Conservation (phyloP, 2,797 vertebrate species). For the Thunnus albacares region DNA sequence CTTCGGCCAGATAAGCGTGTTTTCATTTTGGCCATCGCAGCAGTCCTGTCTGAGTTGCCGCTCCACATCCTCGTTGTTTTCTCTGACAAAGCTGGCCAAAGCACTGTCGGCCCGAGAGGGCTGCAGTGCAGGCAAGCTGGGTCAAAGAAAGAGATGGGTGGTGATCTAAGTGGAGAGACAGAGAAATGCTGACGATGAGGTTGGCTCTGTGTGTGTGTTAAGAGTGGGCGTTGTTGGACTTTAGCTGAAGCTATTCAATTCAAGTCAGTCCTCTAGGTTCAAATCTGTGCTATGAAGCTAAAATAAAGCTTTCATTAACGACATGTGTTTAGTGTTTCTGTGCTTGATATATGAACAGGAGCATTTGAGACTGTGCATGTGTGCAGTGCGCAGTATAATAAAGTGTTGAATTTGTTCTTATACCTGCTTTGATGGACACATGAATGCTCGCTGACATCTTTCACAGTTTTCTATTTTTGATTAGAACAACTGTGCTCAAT, state of each 20-base stretch:
- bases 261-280: background rate
- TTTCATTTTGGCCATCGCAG: slow-evolving; percentile 68
- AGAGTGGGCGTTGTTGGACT: slow-evolving; percentile 27
- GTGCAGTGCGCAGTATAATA: background rate
- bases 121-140: slow-evolving; percentile 49
- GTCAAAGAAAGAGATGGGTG: slow-evolving; percentile 51
- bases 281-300: background rate
- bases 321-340: background rate
- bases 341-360: background rate
- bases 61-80: slow-evolving; percentile 68
- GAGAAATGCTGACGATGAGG: slow-evolving; percentile 74
- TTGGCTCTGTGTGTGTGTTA: slow-evolving; percentile 33
- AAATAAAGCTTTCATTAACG: background rate
- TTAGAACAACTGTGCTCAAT: background rate
- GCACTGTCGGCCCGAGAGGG: slow-evolving; percentile 47
- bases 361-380: too few species aligned
- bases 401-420: too few species aligned
- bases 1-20: slow-evolving; percentile 65
- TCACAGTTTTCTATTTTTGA: background rate
- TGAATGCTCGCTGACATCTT: background rate
- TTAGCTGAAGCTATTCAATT: slow-evolving; percentile 39
- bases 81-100: slow-evolving; percentile 78
- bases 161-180: slow-evolving; percentile 60
- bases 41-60: slow-evolving; percentile 62
- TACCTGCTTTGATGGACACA: too few species aligned